These are phyloP conservation scores for Aromia moschata DNA, from an alignment of 2,888 invertebrate genomes.

Conservation along the genomic window DNA sequence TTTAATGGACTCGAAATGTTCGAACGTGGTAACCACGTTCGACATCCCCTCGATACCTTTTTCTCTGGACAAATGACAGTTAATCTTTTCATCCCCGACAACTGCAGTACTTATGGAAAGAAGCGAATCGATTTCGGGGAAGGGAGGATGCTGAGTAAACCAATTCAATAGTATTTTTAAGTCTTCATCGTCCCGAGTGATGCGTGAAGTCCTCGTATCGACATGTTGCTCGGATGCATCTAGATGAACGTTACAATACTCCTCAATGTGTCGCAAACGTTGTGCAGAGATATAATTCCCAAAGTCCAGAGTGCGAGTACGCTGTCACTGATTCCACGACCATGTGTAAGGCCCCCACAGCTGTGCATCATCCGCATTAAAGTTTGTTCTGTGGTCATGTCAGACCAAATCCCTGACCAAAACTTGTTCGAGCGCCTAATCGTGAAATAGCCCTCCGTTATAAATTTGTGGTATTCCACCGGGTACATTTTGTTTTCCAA, in stretches of 20 bases:
- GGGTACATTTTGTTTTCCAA: constrained; percentile 13
- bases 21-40: not conserved
- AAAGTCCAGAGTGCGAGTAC: constrained; percentile 5
- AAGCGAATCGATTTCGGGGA: constrained; percentile 22
- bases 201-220: constrained; percentile 7
- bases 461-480: constrained; percentile 37
- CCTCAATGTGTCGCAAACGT: constrained; percentile 19
- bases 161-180: constrained; percentile 1
- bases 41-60: constrained; percentile 13
- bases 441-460: constrained; percentile 47
- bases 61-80: constrained; percentile 26
- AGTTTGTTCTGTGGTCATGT: constrained; percentile 54
- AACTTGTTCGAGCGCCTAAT: constrained; percentile 26
- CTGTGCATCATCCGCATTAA: constrained; percentile 51
- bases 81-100: constrained; percentile 20
- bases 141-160: constrained; percentile 37
- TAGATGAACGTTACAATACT: constrained; percentile 1
- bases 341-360: constrained; percentile 46
- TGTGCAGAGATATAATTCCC: constrained; percentile 24
- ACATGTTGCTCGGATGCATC: constrained; percentile 9
- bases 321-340: constrained; percentile 23
- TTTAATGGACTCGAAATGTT: constrained; percentile 3
- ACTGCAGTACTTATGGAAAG: constrained; percentile 1
- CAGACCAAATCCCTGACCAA: constrained; percentile 36
- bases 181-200: not conserved